Evolutionary conservation across 2,113 vertebrate species (phyloP).

Genomic region (Numenius arquata): DNA sequence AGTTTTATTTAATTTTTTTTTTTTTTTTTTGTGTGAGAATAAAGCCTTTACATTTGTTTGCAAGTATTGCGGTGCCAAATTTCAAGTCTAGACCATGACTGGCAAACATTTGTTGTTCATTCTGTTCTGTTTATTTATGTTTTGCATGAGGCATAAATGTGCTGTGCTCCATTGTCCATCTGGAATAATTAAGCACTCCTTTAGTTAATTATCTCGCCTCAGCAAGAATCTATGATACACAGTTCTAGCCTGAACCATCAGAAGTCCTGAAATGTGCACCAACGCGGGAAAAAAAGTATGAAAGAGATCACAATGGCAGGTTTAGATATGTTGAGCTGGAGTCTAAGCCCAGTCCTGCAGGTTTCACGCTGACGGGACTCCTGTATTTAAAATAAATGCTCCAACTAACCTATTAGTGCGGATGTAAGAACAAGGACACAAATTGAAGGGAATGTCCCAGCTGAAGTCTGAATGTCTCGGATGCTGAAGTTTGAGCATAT

Average conservation of each 20-base stretch:
- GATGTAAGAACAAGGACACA: neutral
- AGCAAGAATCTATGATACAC: neutral
- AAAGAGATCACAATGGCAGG: neutral
- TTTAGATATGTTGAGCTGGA: neutral
- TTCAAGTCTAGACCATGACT: slow-evolving; percentile 8
- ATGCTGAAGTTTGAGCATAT: neutral
- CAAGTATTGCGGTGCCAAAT: slow-evolving; percentile 38
- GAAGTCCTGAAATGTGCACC: neutral
- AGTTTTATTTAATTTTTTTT: slow-evolving; percentile 80
- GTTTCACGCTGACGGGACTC: neutral
- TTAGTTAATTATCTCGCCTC: slow-evolving; percentile 25
- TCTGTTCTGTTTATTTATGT: slow-evolving; percentile 46
- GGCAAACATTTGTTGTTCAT: slow-evolving; percentile 9
- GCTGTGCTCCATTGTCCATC: slow-evolving; percentile 19
- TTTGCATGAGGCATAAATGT: slow-evolving; percentile 54
- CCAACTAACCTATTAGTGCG: neutral
- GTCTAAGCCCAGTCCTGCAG: neutral
- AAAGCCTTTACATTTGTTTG: slow-evolving; percentile 44
- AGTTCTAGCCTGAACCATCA: neutral
- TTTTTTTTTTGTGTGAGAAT: slow-evolving; percentile 24
- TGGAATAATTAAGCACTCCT: slow-evolving; percentile 38
- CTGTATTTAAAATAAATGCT: neutral
- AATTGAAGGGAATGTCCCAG: neutral
- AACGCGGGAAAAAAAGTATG: neutral
- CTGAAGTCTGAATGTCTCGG: neutral